Base-by-base conservation (phyloP, 2,888 invertebrate species). In the Drosophila stalkeri region DNA sequence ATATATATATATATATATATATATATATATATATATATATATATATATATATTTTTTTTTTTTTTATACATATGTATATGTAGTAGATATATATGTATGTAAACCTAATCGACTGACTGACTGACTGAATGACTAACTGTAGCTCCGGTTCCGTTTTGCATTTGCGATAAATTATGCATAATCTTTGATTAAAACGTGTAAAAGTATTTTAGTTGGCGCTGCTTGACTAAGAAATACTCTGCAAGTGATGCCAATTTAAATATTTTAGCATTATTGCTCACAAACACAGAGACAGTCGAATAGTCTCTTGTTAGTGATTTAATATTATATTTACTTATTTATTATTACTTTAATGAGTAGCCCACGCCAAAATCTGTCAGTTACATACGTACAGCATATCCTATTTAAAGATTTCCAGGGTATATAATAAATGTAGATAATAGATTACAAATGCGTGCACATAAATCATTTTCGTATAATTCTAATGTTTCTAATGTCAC, bases 401-500 rank as follows among this genome's bases (percentile, higher is more conserved):
- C 27, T 27, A 27, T 6, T 27, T 27, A 3, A 18, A 12, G 0
- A 8, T 35, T 20, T 51, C 0, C 35, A 51, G 51, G 35, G 51
- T 20, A 33, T 35, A 18, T 33, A 18, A 51, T 20, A 35, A 33
- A 51, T 51, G 35, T 7, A 51, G 75, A 71, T 79, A 23, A 70
- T 51, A 60, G 51, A 35, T 64, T 56, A 18, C 71, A 56, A 65
- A 66, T 70, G 86, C 74, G 70, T 83, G 81, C 72, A 59, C 60
- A 72, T 81, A 67, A 88, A 81, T 88, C 81, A 81, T 65, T 69
- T 72, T 27, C 66, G 60, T 59, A 46, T 64, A 59, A 66, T 54
- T 65, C 33, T 37, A 72, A 59, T 59, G 70, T 46, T 70, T 33
- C 27, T 55, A 5, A 37, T 80, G 82, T 61, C 82, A 68, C 75